A percentile compares a stretch with the other conserved stretches of the same genome.
Evolutionary conservation across 2,888 invertebrate genomes (phyloP).

Genomic region (Labia minor): DNA sequence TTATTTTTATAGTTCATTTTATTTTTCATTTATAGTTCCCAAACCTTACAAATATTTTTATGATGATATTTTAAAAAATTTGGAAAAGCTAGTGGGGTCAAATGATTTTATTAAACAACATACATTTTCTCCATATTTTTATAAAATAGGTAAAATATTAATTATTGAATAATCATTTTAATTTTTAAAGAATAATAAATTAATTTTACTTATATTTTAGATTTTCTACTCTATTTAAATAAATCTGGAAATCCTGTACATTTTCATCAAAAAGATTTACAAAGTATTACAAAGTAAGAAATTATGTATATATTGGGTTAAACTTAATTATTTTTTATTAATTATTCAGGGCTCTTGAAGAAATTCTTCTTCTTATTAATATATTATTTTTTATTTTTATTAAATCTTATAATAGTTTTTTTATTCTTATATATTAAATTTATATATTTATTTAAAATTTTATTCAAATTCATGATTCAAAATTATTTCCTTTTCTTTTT

Average conservation of each 20-base stretch:
- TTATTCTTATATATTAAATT: no score
- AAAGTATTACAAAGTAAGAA: background rate
- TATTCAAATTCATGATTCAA: no score
- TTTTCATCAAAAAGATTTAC: background rate
- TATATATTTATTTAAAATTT: no score
- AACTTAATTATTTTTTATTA: no score
- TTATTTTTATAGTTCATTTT: slow-evolving; percentile 13
- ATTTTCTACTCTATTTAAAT: slow-evolving; percentile 26
- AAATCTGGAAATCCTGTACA: slow-evolving; percentile 19
- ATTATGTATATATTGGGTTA: no score
- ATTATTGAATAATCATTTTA: background rate
- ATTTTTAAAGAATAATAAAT: slow-evolving; percentile 13
- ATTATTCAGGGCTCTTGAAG: no score
- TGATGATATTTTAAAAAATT: slow-evolving; percentile 27
- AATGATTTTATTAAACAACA: slow-evolving; percentile 31
- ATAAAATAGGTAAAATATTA: slow-evolving; percentile 34
- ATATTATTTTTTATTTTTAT: no score
- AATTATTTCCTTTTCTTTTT: slow-evolving; percentile 22
- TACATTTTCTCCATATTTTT: slow-evolving; percentile 38
- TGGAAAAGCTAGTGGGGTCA: slow-evolving; percentile 31
- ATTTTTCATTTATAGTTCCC: slow-evolving; percentile 25
- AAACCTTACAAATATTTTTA: slow-evolving; percentile 26
- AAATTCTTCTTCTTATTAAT: no score
- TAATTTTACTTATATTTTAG: slow-evolving; percentile 22
- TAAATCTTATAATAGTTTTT: no score